Evolutionary conservation across 2,113 vertebrate species (phyloP).

Genomic region (Caretta caretta): DNA sequence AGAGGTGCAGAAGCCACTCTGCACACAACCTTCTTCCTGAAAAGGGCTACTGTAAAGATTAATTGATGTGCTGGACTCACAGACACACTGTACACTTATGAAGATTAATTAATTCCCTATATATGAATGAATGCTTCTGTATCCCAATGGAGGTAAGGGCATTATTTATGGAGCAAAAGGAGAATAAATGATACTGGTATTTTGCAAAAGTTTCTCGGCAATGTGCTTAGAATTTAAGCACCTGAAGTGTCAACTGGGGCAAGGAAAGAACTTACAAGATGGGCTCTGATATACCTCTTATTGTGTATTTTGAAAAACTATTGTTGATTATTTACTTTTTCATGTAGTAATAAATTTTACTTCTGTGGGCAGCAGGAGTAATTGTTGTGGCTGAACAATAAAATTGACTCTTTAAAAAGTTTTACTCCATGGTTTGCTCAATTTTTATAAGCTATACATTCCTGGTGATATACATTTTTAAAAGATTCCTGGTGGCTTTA

Average conservation of each 20-base stretch:
- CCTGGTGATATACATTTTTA: accelerated
- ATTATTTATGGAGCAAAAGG: not conserved
- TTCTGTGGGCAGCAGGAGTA: not conserved
- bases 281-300: not conserved
- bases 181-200: not conserved
- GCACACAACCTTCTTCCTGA: not conserved
- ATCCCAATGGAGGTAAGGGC: not conserved
- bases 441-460: not conserved
- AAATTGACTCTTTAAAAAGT: not conserved
- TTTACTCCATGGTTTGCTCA: not conserved
- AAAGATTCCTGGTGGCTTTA: not conserved
- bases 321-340: accelerated
- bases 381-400: not conserved
- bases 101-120: not conserved
- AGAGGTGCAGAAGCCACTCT: not conserved
- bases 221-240: not conserved
- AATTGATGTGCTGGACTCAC: not conserved
- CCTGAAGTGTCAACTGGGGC: not conserved
- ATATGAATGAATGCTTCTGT: not conserved
- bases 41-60: not conserved
- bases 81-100: not conserved
- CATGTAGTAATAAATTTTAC: not conserved
- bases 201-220: not conserved
- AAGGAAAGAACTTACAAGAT: not conserved
- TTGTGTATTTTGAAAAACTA: not conserved